Percentiles rank a stretch among this genome's conserved stretches.
Conservation (phyloP, 1,140 invertebrate genomes). For the Polypedilum pembai region DNA sequence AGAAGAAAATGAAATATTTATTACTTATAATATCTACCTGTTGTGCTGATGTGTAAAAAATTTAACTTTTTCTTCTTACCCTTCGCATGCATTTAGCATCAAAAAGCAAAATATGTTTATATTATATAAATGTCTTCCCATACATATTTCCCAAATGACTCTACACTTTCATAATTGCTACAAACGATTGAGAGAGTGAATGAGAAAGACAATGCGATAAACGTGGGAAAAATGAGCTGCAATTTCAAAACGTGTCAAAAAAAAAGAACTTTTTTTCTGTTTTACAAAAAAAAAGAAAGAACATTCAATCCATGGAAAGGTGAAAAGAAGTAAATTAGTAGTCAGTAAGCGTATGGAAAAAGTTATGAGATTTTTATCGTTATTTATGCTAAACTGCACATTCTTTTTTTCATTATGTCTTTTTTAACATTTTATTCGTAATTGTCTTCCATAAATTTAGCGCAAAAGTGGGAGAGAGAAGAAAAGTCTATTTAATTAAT, state of each 20-base stretch:
- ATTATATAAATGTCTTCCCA: too few relatives aligned
- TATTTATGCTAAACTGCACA: background rate
- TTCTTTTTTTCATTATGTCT: background rate
- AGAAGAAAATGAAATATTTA: too few relatives aligned
- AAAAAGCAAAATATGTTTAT: too few relatives aligned
- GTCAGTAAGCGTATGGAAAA: slow-evolving; percentile 3
- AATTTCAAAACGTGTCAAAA: background rate
- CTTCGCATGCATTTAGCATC: too few relatives aligned
- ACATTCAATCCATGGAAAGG: background rate
- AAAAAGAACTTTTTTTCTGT: background rate
- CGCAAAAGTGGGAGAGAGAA: background rate
- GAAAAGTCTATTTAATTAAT: background rate
- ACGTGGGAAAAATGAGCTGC: slow-evolving; percentile 2
- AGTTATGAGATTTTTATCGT: slow-evolving; percentile 3
- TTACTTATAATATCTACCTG: too few relatives aligned
- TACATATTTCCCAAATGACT: background rate
- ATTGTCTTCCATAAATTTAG: slow-evolving; percentile 15
- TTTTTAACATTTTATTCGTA: background rate
- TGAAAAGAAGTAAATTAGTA: background rate
- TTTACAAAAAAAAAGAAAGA: background rate
- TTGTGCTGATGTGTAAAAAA: too few relatives aligned
- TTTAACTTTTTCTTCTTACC: too few relatives aligned
- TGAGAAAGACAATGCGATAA: slow-evolving; percentile 9
- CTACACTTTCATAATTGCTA: slow-evolving; percentile 12
- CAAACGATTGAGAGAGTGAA: background rate